Conservation (phyloP, 2,113 vertebrate species). For the Calyptommatus sinebrachiatus region DNA sequence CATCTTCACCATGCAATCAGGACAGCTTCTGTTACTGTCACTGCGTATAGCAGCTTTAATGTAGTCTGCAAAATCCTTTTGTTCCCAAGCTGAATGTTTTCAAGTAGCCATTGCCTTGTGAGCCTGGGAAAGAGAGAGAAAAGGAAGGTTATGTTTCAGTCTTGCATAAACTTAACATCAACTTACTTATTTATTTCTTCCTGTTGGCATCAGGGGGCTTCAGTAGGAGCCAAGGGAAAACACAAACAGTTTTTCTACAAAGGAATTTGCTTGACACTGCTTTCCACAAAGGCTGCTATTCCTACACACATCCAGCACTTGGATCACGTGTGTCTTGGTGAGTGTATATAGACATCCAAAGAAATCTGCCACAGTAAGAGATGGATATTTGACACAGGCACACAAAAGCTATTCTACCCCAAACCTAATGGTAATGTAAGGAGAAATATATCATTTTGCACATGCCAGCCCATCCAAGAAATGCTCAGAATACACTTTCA, state of each 20-base stretch:
- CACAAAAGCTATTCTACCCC: not conserved
- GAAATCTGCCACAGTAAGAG: not conserved
- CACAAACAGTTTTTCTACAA: not conserved
- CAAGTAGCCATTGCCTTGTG: slow-evolving; percentile 13
- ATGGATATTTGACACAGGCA: not conserved
- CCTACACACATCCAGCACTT: slow-evolving; percentile 5
- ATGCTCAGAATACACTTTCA: no score
- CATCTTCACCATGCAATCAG: not conserved
- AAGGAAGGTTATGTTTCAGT: slow-evolving; percentile 18
- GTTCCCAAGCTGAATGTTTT: slow-evolving; percentile 40
- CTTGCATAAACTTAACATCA: slow-evolving; percentile 11
- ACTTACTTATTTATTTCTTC: slow-evolving; percentile 48
- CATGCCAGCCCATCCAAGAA: not conserved
- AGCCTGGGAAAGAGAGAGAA: slow-evolving; percentile 34
- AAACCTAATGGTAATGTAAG: not conserved
- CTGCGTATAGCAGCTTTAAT: not conserved
- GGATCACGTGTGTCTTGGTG: not conserved
- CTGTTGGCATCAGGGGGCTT: slow-evolving; percentile 39
- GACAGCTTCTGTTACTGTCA: not conserved
- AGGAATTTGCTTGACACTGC: slow-evolving; percentile 9
- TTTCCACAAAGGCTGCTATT: not conserved
- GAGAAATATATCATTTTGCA: not conserved
- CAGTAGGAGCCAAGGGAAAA: slow-evolving; percentile 44
- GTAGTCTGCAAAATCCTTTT: slow-evolving; percentile 36
- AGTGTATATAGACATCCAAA: not conserved